Evolutionary conservation across 2,113 vertebrate species (phyloP).

Genomic region (Raja brachyura): DNA sequence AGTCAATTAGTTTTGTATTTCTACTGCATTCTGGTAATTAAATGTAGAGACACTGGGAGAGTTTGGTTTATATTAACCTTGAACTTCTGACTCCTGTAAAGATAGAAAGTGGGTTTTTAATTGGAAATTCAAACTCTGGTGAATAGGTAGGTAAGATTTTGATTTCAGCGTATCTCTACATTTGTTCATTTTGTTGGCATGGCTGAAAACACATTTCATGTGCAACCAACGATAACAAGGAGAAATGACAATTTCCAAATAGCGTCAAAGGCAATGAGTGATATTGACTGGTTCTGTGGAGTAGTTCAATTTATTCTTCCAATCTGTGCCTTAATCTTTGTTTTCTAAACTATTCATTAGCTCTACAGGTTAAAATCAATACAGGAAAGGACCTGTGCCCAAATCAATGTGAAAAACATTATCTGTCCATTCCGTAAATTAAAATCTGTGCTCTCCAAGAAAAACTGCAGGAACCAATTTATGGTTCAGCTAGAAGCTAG

Average conservation of each 20-base stretch:
- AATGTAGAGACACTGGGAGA: not conserved
- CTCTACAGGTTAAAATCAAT: conserved; percentile 42
- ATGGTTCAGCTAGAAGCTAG: not conserved
- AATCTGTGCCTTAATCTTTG: conserved; percentile 40
- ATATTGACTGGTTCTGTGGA: conserved; percentile 16
- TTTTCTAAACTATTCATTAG: conserved; percentile 46
- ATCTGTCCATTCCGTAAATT: conserved; percentile 35
- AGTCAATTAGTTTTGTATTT: not conserved
- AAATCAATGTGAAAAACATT: conserved; percentile 35
- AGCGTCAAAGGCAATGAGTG: not conserved
- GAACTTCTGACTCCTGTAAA: not conserved
- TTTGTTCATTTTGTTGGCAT: conserved; percentile 1
- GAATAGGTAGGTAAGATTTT: not conserved
- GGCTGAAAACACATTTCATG: conserved; percentile 43
- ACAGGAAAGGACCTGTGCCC: conserved; percentile 37
- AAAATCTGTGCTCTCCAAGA: not conserved
- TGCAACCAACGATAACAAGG: conserved; percentile 45
- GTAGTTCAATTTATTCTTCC: conserved; percentile 43
- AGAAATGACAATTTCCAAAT: not conserved
- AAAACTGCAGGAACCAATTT: conserved; percentile 34
- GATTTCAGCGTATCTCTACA: not conserved
- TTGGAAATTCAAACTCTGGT: not conserved
- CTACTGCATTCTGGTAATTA: not conserved
- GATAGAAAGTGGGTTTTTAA: not conserved
- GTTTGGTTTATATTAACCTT: not conserved